Base-by-base conservation (phyloP, 1,140 invertebrate species). In the Drosophila prosaltans region DNA sequence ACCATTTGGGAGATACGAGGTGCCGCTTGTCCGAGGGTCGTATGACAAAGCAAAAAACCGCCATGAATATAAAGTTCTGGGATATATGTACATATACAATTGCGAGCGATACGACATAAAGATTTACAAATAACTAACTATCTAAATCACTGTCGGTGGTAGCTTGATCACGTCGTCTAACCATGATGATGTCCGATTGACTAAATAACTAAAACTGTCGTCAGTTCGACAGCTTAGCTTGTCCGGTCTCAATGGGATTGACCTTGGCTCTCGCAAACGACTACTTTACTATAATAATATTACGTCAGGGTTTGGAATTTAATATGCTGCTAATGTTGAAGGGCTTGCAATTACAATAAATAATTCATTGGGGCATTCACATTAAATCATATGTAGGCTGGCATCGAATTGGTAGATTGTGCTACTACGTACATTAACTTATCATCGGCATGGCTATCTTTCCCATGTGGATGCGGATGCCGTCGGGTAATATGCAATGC, bases 361-460 rank as follows among this genome's bases (percentile, higher is more conserved):
- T 80, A 81, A 81, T 81, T 81, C 65, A 81, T 81, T 81, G 63
- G 57, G 74, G 64, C 32, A 58, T 58, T 7, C 10, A 51, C 21
- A 51, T 36, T 39, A 58, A 58, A 58, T 58, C 55, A 58, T 58
- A 58, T 61, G 58, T n/a, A 21, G 39, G 11, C 24, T 16, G 48
- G 26, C 32, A 55, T 43, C 57, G 32, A 28, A 68, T 32, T 40
- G 61, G 51, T 41, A 41, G 30, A 10, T 26, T 6, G 11, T 16
- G 16, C 16, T 16, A 16, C 16, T 16, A n/a, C 11, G 41, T 43
- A 43, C 11, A n/a, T 43, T 16, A 16, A 43, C 11, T 9, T 55
- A 60, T 58, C 6, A 30, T 55, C 55, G 55, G 32, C 16, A 40
- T 9, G 28, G 28, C 26, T 64, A 51, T 21, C 40, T 51, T 64